phyloP scores from a whole-genome alignment of 2,888 invertebrate species.

The Latrodectus elegans region DNA sequence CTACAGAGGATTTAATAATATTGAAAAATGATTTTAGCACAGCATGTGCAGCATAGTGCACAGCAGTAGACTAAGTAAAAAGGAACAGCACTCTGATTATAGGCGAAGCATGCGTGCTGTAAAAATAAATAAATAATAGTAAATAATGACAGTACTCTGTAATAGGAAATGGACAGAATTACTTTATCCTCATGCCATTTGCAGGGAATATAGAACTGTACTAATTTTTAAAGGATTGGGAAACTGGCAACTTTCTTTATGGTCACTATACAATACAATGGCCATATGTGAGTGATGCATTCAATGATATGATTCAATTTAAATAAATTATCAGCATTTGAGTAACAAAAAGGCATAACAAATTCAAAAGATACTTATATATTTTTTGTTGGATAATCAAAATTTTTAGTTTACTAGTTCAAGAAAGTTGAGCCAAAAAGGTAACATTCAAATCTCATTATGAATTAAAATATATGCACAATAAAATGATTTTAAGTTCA shows the following conservation, averaged over 20 bases:
- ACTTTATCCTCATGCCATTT: constrained; percentile 62
- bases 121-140: constrained; percentile 38
- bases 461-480: too few species aligned
- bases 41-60: constrained; percentile 54
- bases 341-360: background rate
- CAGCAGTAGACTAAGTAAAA: constrained; percentile 61
- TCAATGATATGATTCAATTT: constrained; percentile 2
- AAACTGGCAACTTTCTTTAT: constrained; percentile 64
- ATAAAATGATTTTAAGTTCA: too few species aligned
- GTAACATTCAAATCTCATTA: too few species aligned
- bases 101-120: constrained; percentile 68
- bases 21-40: constrained; percentile 3
- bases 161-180: constrained; percentile 40
- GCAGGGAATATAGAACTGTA: constrained; percentile 43
- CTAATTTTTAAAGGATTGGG: constrained; percentile 41
- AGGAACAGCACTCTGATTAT: constrained; percentile 50
- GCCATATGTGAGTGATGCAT: constrained; percentile 44
- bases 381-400: too few species aligned
- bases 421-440: too few species aligned
- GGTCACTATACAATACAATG: constrained; percentile 47
- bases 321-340: constrained; percentile 45
- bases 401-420: too few species aligned
- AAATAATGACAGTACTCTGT: constrained; percentile 47
- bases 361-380: too few species aligned
- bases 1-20: too few species aligned